Base-by-base conservation (phyloP, 1,140 invertebrate species). In the Plectrocnemia conspersa region DNA sequence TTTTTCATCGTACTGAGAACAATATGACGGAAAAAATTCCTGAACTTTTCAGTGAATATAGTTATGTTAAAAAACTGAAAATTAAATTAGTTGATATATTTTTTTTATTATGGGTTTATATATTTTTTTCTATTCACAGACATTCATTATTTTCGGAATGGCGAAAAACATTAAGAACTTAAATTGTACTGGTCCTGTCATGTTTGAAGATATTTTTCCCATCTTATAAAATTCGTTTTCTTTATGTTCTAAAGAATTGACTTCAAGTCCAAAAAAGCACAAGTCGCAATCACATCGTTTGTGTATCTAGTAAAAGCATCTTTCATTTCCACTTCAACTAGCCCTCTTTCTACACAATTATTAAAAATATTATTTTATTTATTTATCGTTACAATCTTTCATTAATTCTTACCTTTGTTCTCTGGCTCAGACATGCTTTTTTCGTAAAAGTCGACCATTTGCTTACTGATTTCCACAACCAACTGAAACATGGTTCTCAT, bases 401-500 rank as follows among this genome's bases (percentile, higher is more conserved):
- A n/a, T n/a, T n/a, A n/a, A n/a, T n/a, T n/a, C n/a, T n/a, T 25
- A 41, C 40, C 40, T 42, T 41, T 24, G 13, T 13, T 24, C 9
- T 29, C 25, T 18, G 4, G 54, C 11, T 59, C 35, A 27, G 53
- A 58, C 49, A 47, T 49, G 6, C 52, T 38, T 48, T 23, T 55
- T 48, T 10, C 36, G 32, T 62, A 67, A 29, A 61, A 44, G 19
- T 41, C 18, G 3, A 19, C 40, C 27, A 64, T 66, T 33, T 63
- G 48, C 13, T 63, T 18, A 0, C 62, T 67, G 45, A 62, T 66
- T 25, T 75, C 68, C 6, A 63, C 62, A 58, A 78, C 72, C 10
- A 78, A 42, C 2, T 49, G 44, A 33, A 72, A 76, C 73, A 77
- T 77, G 9, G 33, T 50, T 18, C 66, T 66, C 74, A 77, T 75